Base-by-base conservation (phyloP, 2,888 invertebrate genomes). In the Idaea biselata region DNA sequence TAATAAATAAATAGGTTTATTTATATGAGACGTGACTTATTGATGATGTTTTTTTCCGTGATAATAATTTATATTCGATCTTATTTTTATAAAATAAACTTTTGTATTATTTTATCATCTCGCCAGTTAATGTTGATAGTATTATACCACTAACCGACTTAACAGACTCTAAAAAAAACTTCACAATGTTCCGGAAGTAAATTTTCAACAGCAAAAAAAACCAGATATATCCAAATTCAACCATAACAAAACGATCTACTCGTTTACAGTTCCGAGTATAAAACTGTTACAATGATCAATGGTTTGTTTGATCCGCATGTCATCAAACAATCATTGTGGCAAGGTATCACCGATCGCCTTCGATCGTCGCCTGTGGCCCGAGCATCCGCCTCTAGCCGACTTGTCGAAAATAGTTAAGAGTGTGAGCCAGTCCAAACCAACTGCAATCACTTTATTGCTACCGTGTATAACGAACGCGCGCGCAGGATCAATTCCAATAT, bases 351-450 rank as follows among this genome's bases (percentile, higher is more conserved):
- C 58, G 60, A 62, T 73, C 67, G 66, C 64, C 68, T 68, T 65
- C 66, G 73, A 67, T 72, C 70, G 69, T 71, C 63, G 66, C 70
- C 66, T 70, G 66, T 71, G 66, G 75, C 75, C 77, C 80, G 76
- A 78, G 83, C 83, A 88, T 88, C 88, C 86, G 83, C 78, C 73
- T 72, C 60, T 70, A 78, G 74, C 73, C 73, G 81, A 81, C 82
- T 83, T 82, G 86, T 82, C 80, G 81, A 86, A 86, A 25, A 86
- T 86, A 80, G 86, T 87, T 88, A 88, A 86, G 86, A 89, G 80
- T 80, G 80, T 77, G 73, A 84, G 84, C 81, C 81, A 77, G 82
- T 80, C 75, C 78, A 75, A 84, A 81, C 81, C 76, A 78, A 83
- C 80, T 80, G 83, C 90, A 91, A 90, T 89, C 88, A 82, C 78